Evolutionary conservation across 2,113 vertebrate genomes (phyloP), one percentile per base, ranked within the genome.

Genomic region (Oryzias curvinotus): DNA sequence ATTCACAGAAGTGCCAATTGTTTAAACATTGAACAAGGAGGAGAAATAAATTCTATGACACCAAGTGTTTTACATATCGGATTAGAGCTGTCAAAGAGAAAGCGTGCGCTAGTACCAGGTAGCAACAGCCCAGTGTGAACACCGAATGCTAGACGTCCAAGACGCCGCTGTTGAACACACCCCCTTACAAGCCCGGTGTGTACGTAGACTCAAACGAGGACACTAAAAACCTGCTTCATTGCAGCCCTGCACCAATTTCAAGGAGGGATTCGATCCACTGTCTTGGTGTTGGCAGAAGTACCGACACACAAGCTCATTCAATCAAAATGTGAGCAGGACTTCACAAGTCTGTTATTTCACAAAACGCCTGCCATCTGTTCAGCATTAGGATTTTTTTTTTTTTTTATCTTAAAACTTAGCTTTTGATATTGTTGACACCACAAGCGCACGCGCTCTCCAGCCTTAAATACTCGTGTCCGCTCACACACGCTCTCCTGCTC

Each of bases 321-420:
- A 80, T 80, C 51, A 75, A 64, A 81, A 62, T 13, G 36, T 2
- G 10, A 36, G 3, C 36, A 36, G 36, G 10, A 36, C 36, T 36
- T 36, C 36, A 7, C 14, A 14, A 36, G 47, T 28, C 52, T 57
- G 14, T 46, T 42, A 23, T 23, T 54, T 42, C 36, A 18, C 52
- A 61, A 13, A 43, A 25, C 36, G 57, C 10, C 50, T 68, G 61
- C 76, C 80, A 79, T 74, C 73, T 72, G 60, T 75, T 76, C 72
- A 75, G 61, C 46, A 74, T 79, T 74, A 68, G 75, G 55, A 78
- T 57, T 64, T 76, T 77, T 68, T 75, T 69, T 69, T 71, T 62
- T 64, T 72, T 77, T 71, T 72, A 72, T 75, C 68, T 86, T 87
- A 75, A 75, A 75, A 70, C 70, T 72, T 76, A 49, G 77, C 74